Evolutionary conservation across 2,113 vertebrate species (phyloP).

Genomic region (Muntiacus reevesi): DNA sequence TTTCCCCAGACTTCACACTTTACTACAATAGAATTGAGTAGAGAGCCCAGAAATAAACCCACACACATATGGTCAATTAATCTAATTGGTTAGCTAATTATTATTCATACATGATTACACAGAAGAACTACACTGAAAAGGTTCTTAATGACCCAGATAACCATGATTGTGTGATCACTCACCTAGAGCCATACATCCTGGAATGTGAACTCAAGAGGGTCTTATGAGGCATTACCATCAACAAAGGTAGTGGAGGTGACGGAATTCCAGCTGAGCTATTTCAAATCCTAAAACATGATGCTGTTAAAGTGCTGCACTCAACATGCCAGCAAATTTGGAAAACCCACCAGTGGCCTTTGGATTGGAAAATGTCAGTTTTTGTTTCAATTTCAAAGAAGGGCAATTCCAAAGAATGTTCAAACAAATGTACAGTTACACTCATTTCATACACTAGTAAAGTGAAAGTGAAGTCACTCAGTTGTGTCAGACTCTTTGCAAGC

Average conservation of each 20-base stretch:
- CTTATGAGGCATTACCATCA: neutral
- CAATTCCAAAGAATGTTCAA: neutral
- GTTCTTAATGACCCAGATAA: neutral
- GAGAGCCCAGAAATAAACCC: neutral
- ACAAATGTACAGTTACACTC: neutral
- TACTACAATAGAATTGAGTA: neutral
- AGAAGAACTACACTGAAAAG: neutral
- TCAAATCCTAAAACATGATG: neutral
- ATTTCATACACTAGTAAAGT: neutral
- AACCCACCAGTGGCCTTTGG: neutral
- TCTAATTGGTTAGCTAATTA: neutral
- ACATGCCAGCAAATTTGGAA: neutral
- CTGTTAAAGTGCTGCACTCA: neutral
- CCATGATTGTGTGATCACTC: neutral
- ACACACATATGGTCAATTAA: neutral
- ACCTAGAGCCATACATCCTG: neutral
- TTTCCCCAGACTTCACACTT: neutral
- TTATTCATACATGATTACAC: neutral
- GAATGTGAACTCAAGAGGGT: neutral
- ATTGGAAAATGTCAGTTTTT: neutral
- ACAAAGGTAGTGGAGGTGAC: neutral
- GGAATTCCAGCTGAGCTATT: neutral
- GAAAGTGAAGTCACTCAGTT: neutral
- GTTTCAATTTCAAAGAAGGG: neutral
- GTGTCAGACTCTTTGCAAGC: neutral